Evolutionary conservation across 2,797 vertebrate genomes (phyloP), one percentile per base, ranked within the genome.

Genomic region (Gallinago nigripennis): DNA sequence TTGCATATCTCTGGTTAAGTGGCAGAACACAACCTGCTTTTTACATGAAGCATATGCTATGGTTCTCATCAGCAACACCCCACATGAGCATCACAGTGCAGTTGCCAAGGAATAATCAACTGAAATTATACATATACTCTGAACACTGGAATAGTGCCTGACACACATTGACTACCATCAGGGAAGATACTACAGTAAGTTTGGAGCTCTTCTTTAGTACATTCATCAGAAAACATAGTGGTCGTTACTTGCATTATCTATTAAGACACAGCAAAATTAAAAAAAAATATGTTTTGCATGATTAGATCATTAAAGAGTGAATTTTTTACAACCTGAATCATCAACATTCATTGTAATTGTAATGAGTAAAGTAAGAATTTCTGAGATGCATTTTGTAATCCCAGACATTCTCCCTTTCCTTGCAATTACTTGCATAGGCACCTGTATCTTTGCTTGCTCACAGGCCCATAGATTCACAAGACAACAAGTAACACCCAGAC

Each of bases 91-190:
- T 66, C 56, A 7, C 39, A 43, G 24, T 57, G 27, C 43, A 85
- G 39, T 83, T 94, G 77, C 77, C 87, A 94, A 94, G 43, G 77
- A 94, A 88, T 90, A 92, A 86, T 83, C 78, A 91, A 78, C 58
- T 76, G 91, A 86, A 95, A 93, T 88, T 66, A 18, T 63, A 90
- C 64, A 71, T 88, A 72, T 41, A 75, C 27, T 69, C 68, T 70
- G 78, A 93, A 54, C 60, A 64, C 39, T 86, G 82, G 61, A 95
- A 82, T 31, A 68, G 53, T 81, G 82, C 53, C 88, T 94, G 60
- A 28, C 37, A 80, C 27, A 58, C 53, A 71, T 11, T 68, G 27
- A 51, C 81, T 86, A 21, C 33, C 57, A 61, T 51, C 53, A 85
- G 57, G 64, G 45, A 92, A 92, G 81, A 70, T 35, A 39, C 8